phyloP scores from a whole-genome alignment of 2,888 invertebrate species.

The Leucophora obtusa region DNA sequence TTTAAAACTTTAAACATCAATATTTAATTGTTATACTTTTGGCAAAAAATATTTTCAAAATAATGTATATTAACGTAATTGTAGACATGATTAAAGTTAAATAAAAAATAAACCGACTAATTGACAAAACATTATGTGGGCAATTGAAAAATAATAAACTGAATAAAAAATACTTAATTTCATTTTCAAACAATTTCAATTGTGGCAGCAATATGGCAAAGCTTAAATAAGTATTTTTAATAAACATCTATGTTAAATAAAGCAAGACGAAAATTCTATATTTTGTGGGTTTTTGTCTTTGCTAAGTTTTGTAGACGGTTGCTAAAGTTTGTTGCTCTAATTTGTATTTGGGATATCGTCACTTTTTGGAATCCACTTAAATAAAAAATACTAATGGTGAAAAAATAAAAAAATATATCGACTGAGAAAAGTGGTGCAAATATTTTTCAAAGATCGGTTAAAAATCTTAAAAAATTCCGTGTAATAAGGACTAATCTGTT shows the following conservation, averaged over 20 bases:
- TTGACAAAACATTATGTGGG: constrained; percentile 45
- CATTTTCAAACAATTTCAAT: constrained; percentile 38
- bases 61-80: constrained; percentile 26
- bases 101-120: constrained; percentile 14
- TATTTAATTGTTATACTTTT: not conserved
- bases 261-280: not conserved
- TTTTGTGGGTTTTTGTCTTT: constrained; percentile 19
- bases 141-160: constrained; percentile 33
- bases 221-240: constrained; percentile 15
- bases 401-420: too few species aligned
- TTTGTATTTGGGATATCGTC: too few species aligned
- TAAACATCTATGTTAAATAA: not conserved
- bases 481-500: too few species aligned
- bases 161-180: constrained; percentile 23
- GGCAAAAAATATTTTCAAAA: too few species aligned
- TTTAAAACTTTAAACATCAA: not conserved
- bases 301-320: not conserved
- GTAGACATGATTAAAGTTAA: constrained; percentile 36
- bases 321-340: too few species aligned
- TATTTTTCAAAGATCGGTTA: too few species aligned
- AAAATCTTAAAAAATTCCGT: too few species aligned
- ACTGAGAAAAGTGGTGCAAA: too few species aligned
- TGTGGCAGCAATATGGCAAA: constrained; percentile 30
- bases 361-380: too few species aligned
- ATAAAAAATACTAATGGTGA: too few species aligned